Evolutionary conservation across 2,888 invertebrate species (phyloP).

Genomic region (Ophion ventricosus): DNA sequence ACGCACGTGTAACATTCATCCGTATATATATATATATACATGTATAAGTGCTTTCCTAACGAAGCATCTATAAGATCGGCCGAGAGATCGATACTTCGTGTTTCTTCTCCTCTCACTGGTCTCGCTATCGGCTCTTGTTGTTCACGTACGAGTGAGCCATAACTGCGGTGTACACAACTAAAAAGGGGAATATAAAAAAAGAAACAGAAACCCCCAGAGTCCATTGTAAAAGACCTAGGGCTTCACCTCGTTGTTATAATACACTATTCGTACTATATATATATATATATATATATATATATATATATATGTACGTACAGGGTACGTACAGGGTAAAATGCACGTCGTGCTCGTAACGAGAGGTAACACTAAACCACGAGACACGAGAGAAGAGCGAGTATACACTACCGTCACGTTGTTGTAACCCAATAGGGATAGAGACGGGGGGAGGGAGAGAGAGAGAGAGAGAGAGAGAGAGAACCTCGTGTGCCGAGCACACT

Average conservation of each 20-base stretch:
- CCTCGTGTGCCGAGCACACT: conserved; percentile 77
- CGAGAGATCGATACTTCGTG: conserved; percentile 36
- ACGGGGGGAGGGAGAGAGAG: conserved; percentile 53
- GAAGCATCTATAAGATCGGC: conserved; percentile 19
- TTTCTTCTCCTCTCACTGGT: conserved; percentile 32
- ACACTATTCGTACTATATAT: conserved; percentile 29
- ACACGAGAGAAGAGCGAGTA: conserved; percentile 64
- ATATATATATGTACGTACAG: too few species aligned
- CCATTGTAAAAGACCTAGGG: conserved; percentile 68
- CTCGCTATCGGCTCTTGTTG: conserved; percentile 5
- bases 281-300: background rate
- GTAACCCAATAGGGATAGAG: conserved; percentile 77
- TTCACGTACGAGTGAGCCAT: conserved; percentile 63
- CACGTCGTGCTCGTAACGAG: conserved; percentile 67
- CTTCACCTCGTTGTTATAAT: conserved; percentile 64
- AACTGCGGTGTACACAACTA: conserved; percentile 41
- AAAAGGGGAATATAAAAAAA: conserved; percentile 12
- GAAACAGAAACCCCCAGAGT: conserved; percentile 22
- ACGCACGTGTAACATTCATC: background rate
- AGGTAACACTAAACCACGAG: conserved; percentile 76
- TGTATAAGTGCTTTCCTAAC: conserved; percentile 20
- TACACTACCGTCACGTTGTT: conserved; percentile 65
- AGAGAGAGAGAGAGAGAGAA: conserved; percentile 56
- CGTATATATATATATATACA: conserved; percentile 7
- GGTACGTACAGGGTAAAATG: conserved; percentile 45